A percentile compares a stretch with the other conserved stretches of the same genome.
These are phyloP conservation scores for Drosophila helvetica DNA, from an alignment of 2,888 invertebrate species.

Conservation along the genomic window DNA sequence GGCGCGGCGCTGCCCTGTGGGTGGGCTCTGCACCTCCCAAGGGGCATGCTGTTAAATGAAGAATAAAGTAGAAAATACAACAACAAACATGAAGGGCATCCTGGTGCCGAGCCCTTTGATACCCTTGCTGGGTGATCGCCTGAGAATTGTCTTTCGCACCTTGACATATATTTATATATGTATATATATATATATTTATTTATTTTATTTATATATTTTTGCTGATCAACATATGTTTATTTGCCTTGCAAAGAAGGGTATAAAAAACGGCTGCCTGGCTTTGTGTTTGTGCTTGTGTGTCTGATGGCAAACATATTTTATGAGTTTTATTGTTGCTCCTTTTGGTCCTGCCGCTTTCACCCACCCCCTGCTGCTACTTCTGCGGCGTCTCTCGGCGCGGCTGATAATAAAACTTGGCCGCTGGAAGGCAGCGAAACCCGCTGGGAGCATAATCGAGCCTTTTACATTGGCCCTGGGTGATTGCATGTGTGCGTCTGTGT, in stretches of 20 bases:
- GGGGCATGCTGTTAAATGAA: slow-evolving; percentile 74
- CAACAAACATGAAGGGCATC: not conserved
- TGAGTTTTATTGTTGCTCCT: slow-evolving; percentile 61
- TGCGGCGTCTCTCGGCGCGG: slow-evolving; percentile 67
- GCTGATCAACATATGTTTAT: too few relatives aligned
- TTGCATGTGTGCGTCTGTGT: slow-evolving; percentile 15
- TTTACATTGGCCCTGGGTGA: slow-evolving; percentile 48
- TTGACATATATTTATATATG: too few relatives aligned
- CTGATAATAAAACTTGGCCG: slow-evolving; percentile 80
- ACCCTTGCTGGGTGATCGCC: too few relatives aligned
- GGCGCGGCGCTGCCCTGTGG: too few relatives aligned
- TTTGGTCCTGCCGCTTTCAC: slow-evolving; percentile 16
- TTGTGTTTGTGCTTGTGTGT: slow-evolving; percentile 40
- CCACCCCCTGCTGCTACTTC: slow-evolving; percentile 46
- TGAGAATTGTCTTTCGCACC: too few relatives aligned
- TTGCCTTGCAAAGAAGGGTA: too few relatives aligned
- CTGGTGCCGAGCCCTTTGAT: not conserved
- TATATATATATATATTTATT: too few relatives aligned
- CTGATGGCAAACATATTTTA: slow-evolving; percentile 81
- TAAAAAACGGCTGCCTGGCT: slow-evolving; percentile 13
- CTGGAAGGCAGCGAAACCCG: slow-evolving; percentile 70
- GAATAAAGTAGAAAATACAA: slow-evolving; percentile 65
- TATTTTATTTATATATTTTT: too few relatives aligned
- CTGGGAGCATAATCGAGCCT: slow-evolving; percentile 81
- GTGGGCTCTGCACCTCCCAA: slow-evolving; percentile 56